A percentile compares a stretch with the other conserved stretches of the same genome.
Evolutionary conservation across 2,797 vertebrate genomes (phyloP).

Genomic region (Eidolon dupreanum): DNA sequence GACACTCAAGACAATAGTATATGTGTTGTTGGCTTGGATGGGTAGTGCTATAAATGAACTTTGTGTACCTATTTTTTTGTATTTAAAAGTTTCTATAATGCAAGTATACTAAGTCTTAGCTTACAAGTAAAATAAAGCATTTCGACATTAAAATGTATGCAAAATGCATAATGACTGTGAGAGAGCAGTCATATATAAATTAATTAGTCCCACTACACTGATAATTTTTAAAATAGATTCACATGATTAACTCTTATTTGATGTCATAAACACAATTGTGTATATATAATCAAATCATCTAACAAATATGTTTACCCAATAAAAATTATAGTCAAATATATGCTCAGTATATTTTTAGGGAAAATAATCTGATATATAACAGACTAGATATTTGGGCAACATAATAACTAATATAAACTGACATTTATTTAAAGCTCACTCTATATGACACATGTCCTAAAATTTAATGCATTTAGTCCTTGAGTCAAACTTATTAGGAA

Average conservation of each 20-base stretch:
- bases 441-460: not conserved
- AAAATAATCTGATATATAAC: not conserved
- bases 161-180: not conserved
- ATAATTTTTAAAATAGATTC: not conserved
- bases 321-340: not conserved
- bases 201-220: not conserved
- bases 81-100: not conserved
- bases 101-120: not conserved
- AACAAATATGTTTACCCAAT: not conserved
- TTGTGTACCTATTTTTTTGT: not conserved
- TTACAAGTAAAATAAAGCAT: not conserved
- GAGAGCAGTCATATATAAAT: not conserved
- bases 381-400: not conserved
- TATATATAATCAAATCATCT: not conserved
- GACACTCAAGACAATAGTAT: not conserved
- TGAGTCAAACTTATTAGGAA: not conserved
- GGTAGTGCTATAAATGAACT: not conserved
- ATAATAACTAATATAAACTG: not conserved
- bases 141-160: conserved; percentile 1
- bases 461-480: not conserved
- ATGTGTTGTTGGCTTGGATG: not conserved
- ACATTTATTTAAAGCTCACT: not conserved
- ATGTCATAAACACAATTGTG: not conserved
- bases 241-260: not conserved
- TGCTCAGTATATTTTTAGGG: not conserved